Evolutionary conservation across 2,113 vertebrate genomes (phyloP), one percentile per base, ranked within the genome.

Genomic region (Chunga burmeisteri): DNA sequence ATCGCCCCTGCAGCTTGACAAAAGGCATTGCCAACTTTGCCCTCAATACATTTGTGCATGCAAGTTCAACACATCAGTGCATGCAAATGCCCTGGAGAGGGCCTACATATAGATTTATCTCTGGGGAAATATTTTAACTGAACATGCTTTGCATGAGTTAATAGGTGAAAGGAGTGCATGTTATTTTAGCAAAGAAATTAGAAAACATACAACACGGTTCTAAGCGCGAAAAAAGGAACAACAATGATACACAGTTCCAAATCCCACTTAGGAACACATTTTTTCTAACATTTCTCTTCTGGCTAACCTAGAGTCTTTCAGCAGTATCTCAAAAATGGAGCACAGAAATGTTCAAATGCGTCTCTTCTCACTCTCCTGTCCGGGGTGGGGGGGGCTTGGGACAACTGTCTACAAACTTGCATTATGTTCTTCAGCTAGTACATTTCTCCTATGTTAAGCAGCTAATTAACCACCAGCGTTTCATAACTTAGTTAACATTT

Each of bases 341-440:
- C 32, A 67, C 13, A 59, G 26, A 66, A 66, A 62, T 22, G 16
- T 52, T 53, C 13, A 78, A 52, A n/a, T 1, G 0, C 0, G 1
- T 73, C 38, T 94, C 42, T 81, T 66, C 18, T 78, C 1, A 3
- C 11, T 86, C 3, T 21, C 21, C 8, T 36, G 7, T 42, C 10
- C 14, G n/a, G 14, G n/a, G n/a, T n/a, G n/a, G n/a, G n/a, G n/a
- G 40, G 14, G 10, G 10, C 50, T 81, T 71, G 29, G 38, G 6
- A 68, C 29, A 36, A 61, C 36, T 29, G 10, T 10, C 40, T 77
- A 38, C 25, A 70, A 77, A 77, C 6, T 56, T 59, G 12, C 26
- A 12, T 29, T 44, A 22, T 32, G 10, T 72, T 81, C 32, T 59
- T 56, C 16, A 36, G 16, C 53, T 50, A 58, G 11, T 72, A 58